These are phyloP conservation scores for Rhingia campestris DNA, from an alignment of 2,888 invertebrate species.

Conservation along the genomic window DNA sequence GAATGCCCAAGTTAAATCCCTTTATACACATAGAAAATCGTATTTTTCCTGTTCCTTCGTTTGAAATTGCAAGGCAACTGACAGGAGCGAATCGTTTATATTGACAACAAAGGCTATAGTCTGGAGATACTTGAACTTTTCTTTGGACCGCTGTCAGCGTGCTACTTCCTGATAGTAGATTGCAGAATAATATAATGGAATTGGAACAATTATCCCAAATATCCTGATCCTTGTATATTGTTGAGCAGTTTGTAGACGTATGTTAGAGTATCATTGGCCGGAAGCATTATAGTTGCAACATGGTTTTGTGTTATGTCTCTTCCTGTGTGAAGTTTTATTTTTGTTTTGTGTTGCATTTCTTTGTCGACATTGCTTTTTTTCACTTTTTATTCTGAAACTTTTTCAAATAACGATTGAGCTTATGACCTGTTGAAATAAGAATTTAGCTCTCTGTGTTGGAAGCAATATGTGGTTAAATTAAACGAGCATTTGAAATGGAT, in stretches of 20 bases:
- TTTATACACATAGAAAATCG: slow-evolving; percentile 21
- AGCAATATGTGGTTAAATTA: no score
- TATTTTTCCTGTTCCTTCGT: slow-evolving; percentile 15
- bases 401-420: no score
- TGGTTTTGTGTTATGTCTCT: neutral
- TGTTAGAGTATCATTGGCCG: slow-evolving; percentile 9
- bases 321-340: neutral
- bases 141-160: neutral
- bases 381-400: no score
- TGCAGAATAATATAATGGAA: neutral
- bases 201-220: slow-evolving; percentile 24
- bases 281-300: neutral
- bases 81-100: slow-evolving; percentile 22
- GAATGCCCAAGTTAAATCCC: slow-evolving; percentile 29
- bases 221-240: neutral
- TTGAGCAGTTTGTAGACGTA: slow-evolving; percentile 4
- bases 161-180: neutral
- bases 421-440: no score
- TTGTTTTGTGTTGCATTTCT: no score
- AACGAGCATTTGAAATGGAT: no score
- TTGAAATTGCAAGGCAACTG: slow-evolving; percentile 25
- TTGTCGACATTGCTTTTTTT: no score
- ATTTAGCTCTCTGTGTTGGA: no score
- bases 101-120: slow-evolving; percentile 19
- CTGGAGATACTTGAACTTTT: neutral